Conservation (phyloP, 2,888 invertebrate species). For the Polymixis flavicincta region DNA sequence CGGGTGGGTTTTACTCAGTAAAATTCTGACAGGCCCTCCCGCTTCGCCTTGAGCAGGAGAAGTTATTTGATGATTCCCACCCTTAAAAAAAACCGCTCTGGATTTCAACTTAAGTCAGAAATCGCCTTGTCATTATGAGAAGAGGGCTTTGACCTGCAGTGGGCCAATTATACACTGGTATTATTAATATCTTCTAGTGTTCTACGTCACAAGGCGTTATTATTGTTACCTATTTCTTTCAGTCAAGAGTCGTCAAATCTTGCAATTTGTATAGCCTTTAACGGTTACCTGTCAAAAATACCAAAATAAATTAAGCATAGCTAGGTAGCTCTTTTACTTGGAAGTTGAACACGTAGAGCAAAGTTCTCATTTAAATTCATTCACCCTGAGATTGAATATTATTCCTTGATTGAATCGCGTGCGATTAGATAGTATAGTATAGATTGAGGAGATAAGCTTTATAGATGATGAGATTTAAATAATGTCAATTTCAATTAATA, state of each 20-base stretch:
- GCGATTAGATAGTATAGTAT: slow-evolving; percentile 28
- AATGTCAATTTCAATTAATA: background rate
- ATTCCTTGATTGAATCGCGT: slow-evolving; percentile 25
- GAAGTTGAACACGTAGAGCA: background rate
- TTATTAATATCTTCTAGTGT: background rate
- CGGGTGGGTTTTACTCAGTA: too few species aligned
- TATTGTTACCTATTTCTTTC: too few species aligned
- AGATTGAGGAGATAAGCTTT: slow-evolving; percentile 6
- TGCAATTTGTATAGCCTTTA: background rate
- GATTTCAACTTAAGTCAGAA: too few species aligned
- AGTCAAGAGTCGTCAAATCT: background rate
- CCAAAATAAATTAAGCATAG: background rate
- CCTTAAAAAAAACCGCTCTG: too few species aligned
- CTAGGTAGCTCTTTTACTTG: slow-evolving; percentile 2
- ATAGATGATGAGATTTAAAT: slow-evolving; percentile 8
- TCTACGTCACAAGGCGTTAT: too few species aligned
- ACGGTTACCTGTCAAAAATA: background rate
- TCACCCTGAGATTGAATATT: slow-evolving; percentile 6
- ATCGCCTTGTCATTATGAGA: too few species aligned
- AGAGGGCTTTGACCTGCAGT: too few species aligned
- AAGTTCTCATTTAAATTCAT: slow-evolving; percentile 31
- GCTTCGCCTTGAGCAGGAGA: too few species aligned
- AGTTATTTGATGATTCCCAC: too few species aligned
- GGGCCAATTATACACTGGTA: too few species aligned
- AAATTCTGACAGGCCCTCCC: too few species aligned